Conservation (phyloP, 2,113 vertebrate species). For the Podarcis muralis region DNA sequence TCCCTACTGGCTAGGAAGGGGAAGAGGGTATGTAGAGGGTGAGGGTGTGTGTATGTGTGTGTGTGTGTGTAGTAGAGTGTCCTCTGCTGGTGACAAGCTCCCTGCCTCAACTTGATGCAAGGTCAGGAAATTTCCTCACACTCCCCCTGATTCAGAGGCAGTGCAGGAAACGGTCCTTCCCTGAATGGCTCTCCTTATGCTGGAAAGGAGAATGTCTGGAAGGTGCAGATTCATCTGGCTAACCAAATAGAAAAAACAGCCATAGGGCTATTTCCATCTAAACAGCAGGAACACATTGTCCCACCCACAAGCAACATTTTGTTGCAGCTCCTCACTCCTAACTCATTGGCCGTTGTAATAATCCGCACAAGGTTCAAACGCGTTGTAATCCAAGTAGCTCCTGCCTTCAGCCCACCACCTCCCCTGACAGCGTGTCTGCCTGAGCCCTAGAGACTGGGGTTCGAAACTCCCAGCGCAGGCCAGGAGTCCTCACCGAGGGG, state of each 20-base stretch:
- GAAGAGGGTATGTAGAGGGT: too few relatives aligned
- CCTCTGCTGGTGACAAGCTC: neutral
- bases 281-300: neutral
- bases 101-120: neutral
- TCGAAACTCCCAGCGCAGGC: neutral
- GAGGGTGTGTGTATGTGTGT: too few relatives aligned
- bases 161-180: neutral
- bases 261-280: neutral
- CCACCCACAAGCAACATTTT: neutral
- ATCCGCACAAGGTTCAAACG: neutral
- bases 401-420: neutral
- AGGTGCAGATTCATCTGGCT: neutral
- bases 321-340: neutral
- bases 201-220: neutral
- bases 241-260: neutral
- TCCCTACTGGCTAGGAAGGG: neutral
- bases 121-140: neutral
- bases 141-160: neutral
- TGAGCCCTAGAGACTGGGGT: neutral
- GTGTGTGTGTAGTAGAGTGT: neutral
- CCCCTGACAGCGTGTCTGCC: neutral
- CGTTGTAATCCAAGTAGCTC: neutral
- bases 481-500: conserved; percentile 79
- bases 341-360: neutral
- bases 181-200: too few relatives aligned